These are phyloP conservation scores for Pyrocephalus nanus DNA, from an alignment of 2,797 vertebrate genomes.

Conservation along the genomic window DNA sequence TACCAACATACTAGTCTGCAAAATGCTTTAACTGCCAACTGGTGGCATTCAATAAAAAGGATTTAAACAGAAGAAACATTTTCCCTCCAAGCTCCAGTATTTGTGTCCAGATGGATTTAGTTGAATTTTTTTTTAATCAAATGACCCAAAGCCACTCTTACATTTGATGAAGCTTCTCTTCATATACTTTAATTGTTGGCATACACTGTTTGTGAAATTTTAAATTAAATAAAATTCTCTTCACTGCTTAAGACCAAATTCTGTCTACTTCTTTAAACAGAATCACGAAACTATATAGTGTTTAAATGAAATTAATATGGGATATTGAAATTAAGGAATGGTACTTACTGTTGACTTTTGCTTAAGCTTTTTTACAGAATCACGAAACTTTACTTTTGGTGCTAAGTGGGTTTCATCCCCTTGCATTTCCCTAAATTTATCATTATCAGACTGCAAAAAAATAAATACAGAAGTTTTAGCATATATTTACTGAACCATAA, in stretches of 20 bases:
- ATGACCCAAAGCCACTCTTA: background rate
- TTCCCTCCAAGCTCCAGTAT: background rate
- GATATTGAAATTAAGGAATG: background rate
- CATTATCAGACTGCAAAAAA: conserved; percentile 68
- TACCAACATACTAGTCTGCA: background rate
- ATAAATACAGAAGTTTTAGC: background rate
- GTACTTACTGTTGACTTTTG: conserved; percentile 72
- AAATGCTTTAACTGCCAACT: background rate
- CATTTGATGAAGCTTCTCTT: background rate
- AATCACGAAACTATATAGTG: background rate
- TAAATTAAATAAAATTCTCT: background rate
- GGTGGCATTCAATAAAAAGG: background rate
- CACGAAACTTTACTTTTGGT: conserved; percentile 80
- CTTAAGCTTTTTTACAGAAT: conserved; percentile 75
- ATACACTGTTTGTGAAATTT: background rate
- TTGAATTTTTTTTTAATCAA: background rate
- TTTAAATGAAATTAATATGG: background rate
- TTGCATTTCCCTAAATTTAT: conserved; percentile 18
- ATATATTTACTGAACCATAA: background rate
- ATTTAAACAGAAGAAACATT: background rate
- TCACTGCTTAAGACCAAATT: background rate
- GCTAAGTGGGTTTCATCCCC: conserved; percentile 60
- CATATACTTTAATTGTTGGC: background rate
- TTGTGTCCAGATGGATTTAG: background rate
- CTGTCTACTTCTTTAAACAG: background rate